Base-by-base conservation (phyloP, 2,797 vertebrate genomes). In the Sebastes minor region DNA sequence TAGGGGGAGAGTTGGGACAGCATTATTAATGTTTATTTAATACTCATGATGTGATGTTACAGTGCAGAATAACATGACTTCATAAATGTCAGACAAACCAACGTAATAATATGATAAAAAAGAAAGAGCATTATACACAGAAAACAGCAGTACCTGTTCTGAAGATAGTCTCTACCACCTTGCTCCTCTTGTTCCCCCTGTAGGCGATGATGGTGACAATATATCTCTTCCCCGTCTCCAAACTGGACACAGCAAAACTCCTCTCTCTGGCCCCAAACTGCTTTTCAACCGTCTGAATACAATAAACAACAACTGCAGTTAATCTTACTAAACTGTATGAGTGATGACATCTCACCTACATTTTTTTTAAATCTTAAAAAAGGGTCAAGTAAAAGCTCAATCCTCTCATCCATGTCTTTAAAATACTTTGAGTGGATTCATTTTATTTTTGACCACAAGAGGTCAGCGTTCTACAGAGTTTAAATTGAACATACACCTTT, bases 131-230 rank as follows among this genome's bases (percentile, higher is more conserved):
- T 28, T n/a, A 59, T 4, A 16, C 9, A 13, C 60, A 75, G 59
- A 38, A 2, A 30, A 56, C 8, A 66, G 20, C 7, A 6, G 32
- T 25, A 98, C 97, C 96, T 95, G 97, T 97, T 87, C 90, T 95
- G 74, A 98, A 98, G 64, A 81, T 35, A 2, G 89, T 93, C 61
- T 95, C 89, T 5, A 92, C 90, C 61, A 88, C 91, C 59, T 71
- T 96, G 93, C 97, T 99, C 86, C 75, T 94, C 74, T 66, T 94
- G 69, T 89, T 86, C 57, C 96, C 96, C 42, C 91, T 95, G 78
- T 95, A 97, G 60, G 97, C 97, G 5, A 94, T 87, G 77, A 98
- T 82, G 69, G 92, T 96, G 64, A 97, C 70, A 0, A 93, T 87
- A 64, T 97, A 97, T 28, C 83, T 94, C 79, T 92, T 89, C 25